Percentiles rank a stretch among this genome's conserved stretches.
phyloP scores from a whole-genome alignment of 2,888 invertebrate species.

The Pterostichus niger region DNA sequence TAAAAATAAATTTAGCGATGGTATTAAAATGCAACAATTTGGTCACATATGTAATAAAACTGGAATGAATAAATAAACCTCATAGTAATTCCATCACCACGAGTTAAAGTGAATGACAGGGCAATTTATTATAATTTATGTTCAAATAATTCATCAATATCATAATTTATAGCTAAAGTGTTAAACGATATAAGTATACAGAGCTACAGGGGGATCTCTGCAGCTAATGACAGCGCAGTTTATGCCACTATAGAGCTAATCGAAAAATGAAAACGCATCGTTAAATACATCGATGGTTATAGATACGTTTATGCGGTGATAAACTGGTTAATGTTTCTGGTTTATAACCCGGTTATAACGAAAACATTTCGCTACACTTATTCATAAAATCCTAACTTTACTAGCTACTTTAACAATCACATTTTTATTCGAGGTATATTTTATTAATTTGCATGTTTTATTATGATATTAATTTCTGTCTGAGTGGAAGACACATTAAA shows the following conservation, averaged over 20 bases:
- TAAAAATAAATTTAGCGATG: not conserved
- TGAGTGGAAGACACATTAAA: too few relatives aligned
- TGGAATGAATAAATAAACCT: not conserved
- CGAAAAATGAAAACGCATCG: conserved; percentile 30
- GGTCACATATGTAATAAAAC: not conserved
- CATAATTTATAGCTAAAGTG: conserved; percentile 26
- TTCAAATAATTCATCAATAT: conserved; percentile 40
- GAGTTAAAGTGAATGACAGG: conserved; percentile 10
- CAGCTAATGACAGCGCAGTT: conserved; percentile 29
- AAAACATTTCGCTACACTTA: not conserved
- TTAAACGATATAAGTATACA: conserved; percentile 11
- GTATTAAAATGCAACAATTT: conserved; percentile 1
- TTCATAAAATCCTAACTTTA: conserved; percentile 18
- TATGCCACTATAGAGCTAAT: conserved; percentile 34
- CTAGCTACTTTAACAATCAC: not conserved
- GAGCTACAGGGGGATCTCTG: not conserved
- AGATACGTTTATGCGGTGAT: conserved; percentile 45
- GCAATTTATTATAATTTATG: conserved; percentile 41
- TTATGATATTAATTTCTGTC: too few relatives aligned
- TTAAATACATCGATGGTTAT: conserved; percentile 33
- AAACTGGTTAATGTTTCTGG: conserved; percentile 22
- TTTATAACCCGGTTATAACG: conserved; percentile 1
- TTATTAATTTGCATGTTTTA: too few relatives aligned
- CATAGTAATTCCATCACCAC: not conserved
- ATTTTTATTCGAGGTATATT: not conserved